phyloP scores from a whole-genome alignment of 1,140 invertebrate species.

The Armadillidium nasatum region DNA sequence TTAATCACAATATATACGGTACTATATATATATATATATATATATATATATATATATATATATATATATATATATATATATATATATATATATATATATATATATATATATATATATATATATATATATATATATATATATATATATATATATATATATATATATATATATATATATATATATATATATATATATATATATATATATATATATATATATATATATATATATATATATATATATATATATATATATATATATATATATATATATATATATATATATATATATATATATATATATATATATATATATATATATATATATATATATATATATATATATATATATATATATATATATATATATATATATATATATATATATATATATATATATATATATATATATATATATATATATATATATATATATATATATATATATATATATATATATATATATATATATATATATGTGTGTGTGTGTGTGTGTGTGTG shows the following conservation, averaged over 20 bases:
- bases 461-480: too few species aligned
- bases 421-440: too few species aligned
- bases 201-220: too few species aligned
- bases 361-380: too few species aligned
- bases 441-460: too few species aligned
- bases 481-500: too few species aligned
- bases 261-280: not conserved
- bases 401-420: too few species aligned
- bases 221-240: not conserved
- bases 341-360: not conserved
- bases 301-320: constrained; percentile 11
- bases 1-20: too few species aligned
- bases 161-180: too few species aligned
- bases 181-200: too few species aligned
- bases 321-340: constrained; percentile 10
- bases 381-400: too few species aligned
- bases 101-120: constrained; percentile 16
- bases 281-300: not conserved
- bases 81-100: constrained; percentile 14
- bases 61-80: constrained; percentile 1
- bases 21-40: not conserved
- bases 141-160: not conserved
- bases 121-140: constrained; percentile 16
- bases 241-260: too few species aligned
- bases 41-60: not conserved